Evolutionary conservation across 2,888 invertebrate species (phyloP).

Genomic region (Colostygia pectinataria): DNA sequence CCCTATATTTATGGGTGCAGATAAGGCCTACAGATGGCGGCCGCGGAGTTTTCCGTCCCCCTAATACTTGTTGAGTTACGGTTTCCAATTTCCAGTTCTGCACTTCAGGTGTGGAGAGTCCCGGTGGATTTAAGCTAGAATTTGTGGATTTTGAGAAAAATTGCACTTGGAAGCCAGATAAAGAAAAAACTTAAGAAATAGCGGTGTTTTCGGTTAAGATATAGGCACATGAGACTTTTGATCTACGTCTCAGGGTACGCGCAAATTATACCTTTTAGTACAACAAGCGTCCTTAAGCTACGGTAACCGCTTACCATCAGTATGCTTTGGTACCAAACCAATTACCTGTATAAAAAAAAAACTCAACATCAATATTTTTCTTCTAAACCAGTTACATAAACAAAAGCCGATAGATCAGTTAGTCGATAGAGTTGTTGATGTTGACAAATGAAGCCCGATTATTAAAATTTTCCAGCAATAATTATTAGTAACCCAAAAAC

Average conservation of each 20-base stretch:
- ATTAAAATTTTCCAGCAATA: conserved; percentile 51
- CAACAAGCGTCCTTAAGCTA: too few species aligned
- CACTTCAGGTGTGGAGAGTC: conserved; percentile 68
- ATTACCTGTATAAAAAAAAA: not conserved
- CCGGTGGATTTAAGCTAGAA: conserved; percentile 30
- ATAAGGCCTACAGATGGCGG: conserved; percentile 81
- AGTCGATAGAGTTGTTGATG: not conserved
- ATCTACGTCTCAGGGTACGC: too few species aligned
- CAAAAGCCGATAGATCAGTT: not conserved
- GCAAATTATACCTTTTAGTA: too few species aligned
- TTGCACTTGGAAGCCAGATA: not conserved
- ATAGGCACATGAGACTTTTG: too few species aligned
- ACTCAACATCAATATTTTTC: too few species aligned
- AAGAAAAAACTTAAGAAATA: not conserved
- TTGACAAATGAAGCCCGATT: not conserved
- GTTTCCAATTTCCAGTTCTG: conserved; percentile 77
- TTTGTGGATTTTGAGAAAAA: conserved; percentile 9
- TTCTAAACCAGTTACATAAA: too few species aligned
- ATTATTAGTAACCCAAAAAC: conserved; percentile 53
- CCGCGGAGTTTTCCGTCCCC: conserved; percentile 75
- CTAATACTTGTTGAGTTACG: conserved; percentile 82
- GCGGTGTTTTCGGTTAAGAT: too few species aligned
- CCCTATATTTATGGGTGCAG: conserved; percentile 76
- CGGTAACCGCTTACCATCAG: too few species aligned
- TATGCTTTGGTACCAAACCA: too few species aligned